A percentile compares a stretch with the other conserved stretches of the same genome.
Conservation (phyloP, 2,797 vertebrate species). For the Chlorospingus flavigularis region DNA sequence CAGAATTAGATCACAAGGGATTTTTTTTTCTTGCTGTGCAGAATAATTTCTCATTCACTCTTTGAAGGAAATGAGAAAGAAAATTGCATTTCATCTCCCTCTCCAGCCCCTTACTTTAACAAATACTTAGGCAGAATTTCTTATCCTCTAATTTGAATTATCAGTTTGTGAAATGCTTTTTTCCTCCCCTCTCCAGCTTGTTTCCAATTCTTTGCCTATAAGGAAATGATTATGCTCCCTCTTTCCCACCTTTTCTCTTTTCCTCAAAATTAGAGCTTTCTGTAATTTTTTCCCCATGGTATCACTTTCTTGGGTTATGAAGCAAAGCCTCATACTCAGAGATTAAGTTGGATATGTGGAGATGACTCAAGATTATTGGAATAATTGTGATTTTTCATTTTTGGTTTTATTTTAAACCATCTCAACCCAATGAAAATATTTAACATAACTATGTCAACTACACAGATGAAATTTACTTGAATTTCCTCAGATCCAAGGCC, state of each 20-base stretch:
- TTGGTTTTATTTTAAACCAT: not conserved
- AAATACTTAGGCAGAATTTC: not conserved
- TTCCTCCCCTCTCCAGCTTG: not conserved
- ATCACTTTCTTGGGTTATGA: not conserved
- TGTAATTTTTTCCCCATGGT: not conserved
- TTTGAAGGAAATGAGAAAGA: not conserved
- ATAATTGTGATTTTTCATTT: not conserved
- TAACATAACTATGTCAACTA: not conserved
- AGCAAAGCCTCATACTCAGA: not conserved
- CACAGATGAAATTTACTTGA: not conserved
- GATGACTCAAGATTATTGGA: not conserved
- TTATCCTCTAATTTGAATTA: not conserved
- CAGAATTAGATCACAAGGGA: not conserved
- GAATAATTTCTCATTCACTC: slow-evolving; percentile 27
- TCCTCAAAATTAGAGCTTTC: not conserved
- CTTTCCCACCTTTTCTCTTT: not conserved
- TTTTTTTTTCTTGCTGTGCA: not conserved
- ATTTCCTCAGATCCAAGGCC: not conserved
- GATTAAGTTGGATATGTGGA: not conserved
- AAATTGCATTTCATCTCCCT: not conserved
- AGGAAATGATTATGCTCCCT: not conserved
- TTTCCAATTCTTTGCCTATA: not conserved
- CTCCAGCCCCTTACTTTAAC: not conserved
- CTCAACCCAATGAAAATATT: not conserved
- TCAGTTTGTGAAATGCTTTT: not conserved